Evolutionary conservation across 1,140 invertebrate species (phyloP).

Genomic region (Seison nebaliae): DNA sequence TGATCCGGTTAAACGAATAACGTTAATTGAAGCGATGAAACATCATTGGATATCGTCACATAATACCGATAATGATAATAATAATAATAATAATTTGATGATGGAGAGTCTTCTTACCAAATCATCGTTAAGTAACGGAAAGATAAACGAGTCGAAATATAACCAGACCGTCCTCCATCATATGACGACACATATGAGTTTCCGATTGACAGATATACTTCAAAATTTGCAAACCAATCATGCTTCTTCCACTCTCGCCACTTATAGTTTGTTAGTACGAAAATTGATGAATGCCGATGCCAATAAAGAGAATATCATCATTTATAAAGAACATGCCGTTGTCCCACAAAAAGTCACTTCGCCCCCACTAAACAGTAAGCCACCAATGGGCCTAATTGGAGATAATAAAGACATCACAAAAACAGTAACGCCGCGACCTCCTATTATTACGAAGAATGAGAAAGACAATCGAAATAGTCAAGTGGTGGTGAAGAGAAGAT

Average conservation of each 20-base stretch:
- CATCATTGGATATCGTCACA: conserved; percentile 21
- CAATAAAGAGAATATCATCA: too few relatives aligned
- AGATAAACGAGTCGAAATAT: conserved; percentile 15
- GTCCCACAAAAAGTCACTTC: too few relatives aligned
- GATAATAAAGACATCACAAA: too few relatives aligned
- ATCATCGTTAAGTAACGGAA: background rate
- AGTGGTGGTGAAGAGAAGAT: too few relatives aligned
- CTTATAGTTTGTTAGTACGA: conserved; percentile 19
- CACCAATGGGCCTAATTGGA: too few relatives aligned
- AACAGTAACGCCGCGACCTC: too few relatives aligned
- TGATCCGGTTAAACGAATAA: conserved; percentile 20
- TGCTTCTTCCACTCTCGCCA: conserved; percentile 19
- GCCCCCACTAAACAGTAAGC: too few relatives aligned
- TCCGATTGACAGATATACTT: conserved; percentile 20
- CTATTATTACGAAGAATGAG: too few relatives aligned
- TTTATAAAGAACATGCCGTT: too few relatives aligned
- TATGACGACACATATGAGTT: conserved; percentile 21
- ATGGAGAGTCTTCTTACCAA: background rate
- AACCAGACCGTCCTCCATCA: conserved; percentile 20
- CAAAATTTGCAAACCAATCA: conserved; percentile 21
- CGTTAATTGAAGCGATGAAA: conserved; percentile 18
- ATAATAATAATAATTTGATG: background rate
- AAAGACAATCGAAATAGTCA: too few relatives aligned
- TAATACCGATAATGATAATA: conserved; percentile 27
- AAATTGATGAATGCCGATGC: conserved; percentile 12